A percentile compares a stretch with the other conserved stretches of the same genome.
phyloP scores from a whole-genome alignment of 2,888 invertebrate species.

The Torymus tubicola region DNA sequence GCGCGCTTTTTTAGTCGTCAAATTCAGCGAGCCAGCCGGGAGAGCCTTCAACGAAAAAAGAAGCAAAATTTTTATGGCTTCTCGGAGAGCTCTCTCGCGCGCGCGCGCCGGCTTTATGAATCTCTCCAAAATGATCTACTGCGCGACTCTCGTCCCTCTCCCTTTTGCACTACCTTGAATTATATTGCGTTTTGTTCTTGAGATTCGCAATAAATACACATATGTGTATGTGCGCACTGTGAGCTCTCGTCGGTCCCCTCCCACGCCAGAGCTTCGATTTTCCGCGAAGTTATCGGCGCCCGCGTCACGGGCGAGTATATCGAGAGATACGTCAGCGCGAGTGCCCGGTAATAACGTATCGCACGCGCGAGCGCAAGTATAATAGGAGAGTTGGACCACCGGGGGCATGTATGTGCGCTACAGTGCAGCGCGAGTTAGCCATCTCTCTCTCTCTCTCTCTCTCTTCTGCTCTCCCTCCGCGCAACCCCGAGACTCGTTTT shows the following conservation, averaged over 20 bases:
- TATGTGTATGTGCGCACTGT: no score
- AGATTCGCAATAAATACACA: no score
- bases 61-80: slow-evolving; percentile 50
- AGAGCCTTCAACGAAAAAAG: slow-evolving; percentile 4
- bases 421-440: slow-evolving; percentile 47
- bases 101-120: background rate
- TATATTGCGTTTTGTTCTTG: no score
- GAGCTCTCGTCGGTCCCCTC: background rate
- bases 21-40: slow-evolving; percentile 25
- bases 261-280: background rate
- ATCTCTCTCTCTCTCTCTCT: slow-evolving; percentile 56
- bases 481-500: background rate
- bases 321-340: no score
- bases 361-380: background rate
- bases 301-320: no score
- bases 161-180: background rate
- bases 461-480: slow-evolving; percentile 3
- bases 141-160: background rate
- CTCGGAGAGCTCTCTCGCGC: slow-evolving; percentile 1
- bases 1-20: slow-evolving; percentile 42
- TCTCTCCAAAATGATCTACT: slow-evolving; percentile 51
- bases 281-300: no score
- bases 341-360: background rate
- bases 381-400: slow-evolving; percentile 24
- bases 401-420: slow-evolving; percentile 24